Base-by-base conservation (phyloP, 2,888 invertebrate genomes). In the Psococerastis gibbosa region DNA sequence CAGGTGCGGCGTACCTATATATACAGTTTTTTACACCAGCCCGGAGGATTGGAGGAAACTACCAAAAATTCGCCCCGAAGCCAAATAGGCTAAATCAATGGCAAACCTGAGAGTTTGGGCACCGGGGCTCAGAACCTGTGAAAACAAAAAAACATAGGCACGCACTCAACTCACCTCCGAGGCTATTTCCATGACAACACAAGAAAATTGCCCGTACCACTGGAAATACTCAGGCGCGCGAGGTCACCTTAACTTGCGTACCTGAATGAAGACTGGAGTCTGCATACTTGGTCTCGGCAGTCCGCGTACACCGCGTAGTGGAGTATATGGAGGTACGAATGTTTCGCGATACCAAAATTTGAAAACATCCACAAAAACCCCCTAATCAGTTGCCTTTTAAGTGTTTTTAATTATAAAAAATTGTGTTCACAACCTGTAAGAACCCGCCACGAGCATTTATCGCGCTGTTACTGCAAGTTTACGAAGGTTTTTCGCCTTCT, bases 111-210 rank as follows among this genome's bases (percentile, higher is more conserved):
- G n/a, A n/a, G n/a, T n/a, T n/a, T 27, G 38, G 9, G 8, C 38
- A n/a, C 4, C 4, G 22, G n/a, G 16, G 38, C 11, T 18, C 8
- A 38, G 17, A 20, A 6, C 17, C 4, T 38, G 38, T 38, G 38
- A 38, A 11, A 38, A 38, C 20, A 38, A 16, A 20, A 20, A n/a
- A 20, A 20, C 6, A 20, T 18, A 38, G 38, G 38, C 38, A 38
- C 38, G 38, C 38, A 38, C 38, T 38, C 18, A 16, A 20, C 38
- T 38, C 38, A 38, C 38, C 38, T 38, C 22, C 38, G 38, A 38
- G 38, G 38, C 38, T 38, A 38, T 38, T 38, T 38, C 18, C 5
- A 13, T 15, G n/a, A 18, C 6, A 15, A n/a, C 11, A 20, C n/a
- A 22, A 20, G 20, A 38, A 20, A 13, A 20, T 38, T 18, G 17